phyloP scores from a whole-genome alignment of 2,888 invertebrate genomes.

The Stictocephala bisonia region DNA sequence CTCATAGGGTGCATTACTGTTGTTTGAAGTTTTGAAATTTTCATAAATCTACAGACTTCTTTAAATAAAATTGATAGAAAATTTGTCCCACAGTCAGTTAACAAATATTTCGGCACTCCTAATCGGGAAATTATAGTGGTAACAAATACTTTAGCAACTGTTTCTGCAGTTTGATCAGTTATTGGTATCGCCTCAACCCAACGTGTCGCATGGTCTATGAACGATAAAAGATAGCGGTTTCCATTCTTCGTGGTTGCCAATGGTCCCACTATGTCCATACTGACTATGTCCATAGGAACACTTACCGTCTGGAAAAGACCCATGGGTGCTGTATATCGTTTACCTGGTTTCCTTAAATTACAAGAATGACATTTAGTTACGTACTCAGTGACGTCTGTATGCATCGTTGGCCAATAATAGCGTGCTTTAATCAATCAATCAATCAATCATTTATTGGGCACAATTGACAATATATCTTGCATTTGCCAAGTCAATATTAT shows the following conservation, averaged over 20 bases:
- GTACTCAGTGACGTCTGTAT: conserved; percentile 60
- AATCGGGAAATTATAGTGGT: conserved; percentile 60
- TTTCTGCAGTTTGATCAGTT: conserved; percentile 60
- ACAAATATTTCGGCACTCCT: conserved; percentile 62
- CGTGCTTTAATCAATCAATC: conserved; percentile 56
- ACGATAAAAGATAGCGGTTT: too few species aligned
- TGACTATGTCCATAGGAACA: conserved; percentile 57
- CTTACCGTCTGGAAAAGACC: conserved; percentile 59
- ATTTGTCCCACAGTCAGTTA: conserved; percentile 63
- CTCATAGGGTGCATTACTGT: conserved; percentile 61
- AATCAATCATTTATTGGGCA: too few species aligned
- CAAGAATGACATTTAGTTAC: conserved; percentile 62
- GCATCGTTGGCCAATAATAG: conserved; percentile 61
- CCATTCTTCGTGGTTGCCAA: conserved; percentile 59
- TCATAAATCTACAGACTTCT: conserved; percentile 47
- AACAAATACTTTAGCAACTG: conserved; percentile 59
- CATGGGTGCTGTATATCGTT: conserved; percentile 59
- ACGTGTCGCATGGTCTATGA: conserved; percentile 58
- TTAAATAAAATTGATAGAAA: conserved; percentile 62
- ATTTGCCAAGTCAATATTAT: too few species aligned
- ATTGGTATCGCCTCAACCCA: conserved; percentile 60
- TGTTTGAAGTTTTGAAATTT: conserved; percentile 30
- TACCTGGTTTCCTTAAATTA: conserved; percentile 60
- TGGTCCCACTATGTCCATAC: conserved; percentile 62
- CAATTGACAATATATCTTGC: too few species aligned